phyloP scores from a whole-genome alignment of 2,888 invertebrate species.

The Sepiola atlantica region DNA sequence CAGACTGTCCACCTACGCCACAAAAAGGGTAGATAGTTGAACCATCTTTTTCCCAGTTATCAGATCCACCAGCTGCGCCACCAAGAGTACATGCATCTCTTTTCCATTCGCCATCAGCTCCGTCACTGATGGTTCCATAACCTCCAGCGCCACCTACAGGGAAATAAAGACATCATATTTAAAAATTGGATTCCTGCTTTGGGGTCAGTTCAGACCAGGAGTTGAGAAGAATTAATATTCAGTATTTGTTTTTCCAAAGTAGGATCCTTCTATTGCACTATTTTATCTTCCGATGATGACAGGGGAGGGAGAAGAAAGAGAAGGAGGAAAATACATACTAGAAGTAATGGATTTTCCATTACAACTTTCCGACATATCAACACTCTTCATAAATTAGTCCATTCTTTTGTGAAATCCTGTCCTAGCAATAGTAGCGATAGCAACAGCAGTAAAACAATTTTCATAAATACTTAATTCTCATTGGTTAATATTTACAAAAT shows the following conservation, averaged over 20 bases:
- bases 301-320: too few species aligned
- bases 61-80: slow-evolving; percentile 39
- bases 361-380: too few species aligned
- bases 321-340: too few species aligned
- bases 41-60: slow-evolving; percentile 48
- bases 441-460: too few species aligned
- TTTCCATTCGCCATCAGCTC: slow-evolving; percentile 22
- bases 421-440: too few species aligned
- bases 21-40: slow-evolving; percentile 53
- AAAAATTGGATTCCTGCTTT: background rate
- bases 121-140: slow-evolving; percentile 46
- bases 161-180: slow-evolving; percentile 39
- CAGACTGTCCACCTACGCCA: slow-evolving; percentile 52
- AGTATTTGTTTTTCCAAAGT: background rate
- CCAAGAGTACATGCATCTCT: slow-evolving; percentile 1
- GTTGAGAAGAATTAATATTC: background rate
- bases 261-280: background rate
- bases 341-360: too few species aligned
- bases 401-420: too few species aligned
- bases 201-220: background rate
- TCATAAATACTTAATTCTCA: too few species aligned
- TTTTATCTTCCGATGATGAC: too few species aligned
- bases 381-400: too few species aligned
- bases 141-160: slow-evolving; percentile 55
- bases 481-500: too few species aligned